Base-by-base conservation (phyloP, 2,888 invertebrate species). In the Drosophila infuscata region DNA sequence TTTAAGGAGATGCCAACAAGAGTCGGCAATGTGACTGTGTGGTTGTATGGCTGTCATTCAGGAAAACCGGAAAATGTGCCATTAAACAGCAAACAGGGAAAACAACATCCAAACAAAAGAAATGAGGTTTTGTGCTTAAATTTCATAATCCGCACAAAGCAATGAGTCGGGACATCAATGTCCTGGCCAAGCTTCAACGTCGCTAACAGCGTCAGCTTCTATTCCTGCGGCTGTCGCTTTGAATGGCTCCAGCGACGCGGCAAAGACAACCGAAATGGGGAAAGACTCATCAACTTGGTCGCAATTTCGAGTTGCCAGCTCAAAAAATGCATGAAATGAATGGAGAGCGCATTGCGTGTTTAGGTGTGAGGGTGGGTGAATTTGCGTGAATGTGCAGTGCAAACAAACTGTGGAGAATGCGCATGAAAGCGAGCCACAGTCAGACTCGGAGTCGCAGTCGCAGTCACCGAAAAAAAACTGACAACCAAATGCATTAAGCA, bases 71-170 rank as follows among this genome's bases (percentile, higher is more conserved):
- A 88, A 90, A 85, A 90, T 79, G 71, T 77, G 69, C 83, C 90
- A 85, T 85, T 86, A 90, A 90, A 86, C 77, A 74, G 59, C 86
- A 84, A 89, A 82, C 74, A 41, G 46, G 9, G 43, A 52, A 33
- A 57, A 33, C 36, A 51, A 33, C 17, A 63, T 33, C 38, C 52
- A 57, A 53, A 75, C 83, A 76, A 85, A 82, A 64, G 75, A 53
- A 75, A 61, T 46, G 67, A 67, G 73, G 87, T 76, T 88, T 83
- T 85, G 81, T 81, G 66, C 83, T 88, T 90, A 86, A 90, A 85
- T 85, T 85, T 88, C 89, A 85, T 90, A 85, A 90, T 88, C 78
- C 83, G 70, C 70, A 89, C 90, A 90, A 83, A 90, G 90, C 89
- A 85, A 78, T 81, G 78, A 77, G 79, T 62, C 73, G 66, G 59